Percentiles rank a stretch among this genome's conserved stretches.
phyloP scores from a whole-genome alignment of 2,888 invertebrate species.

The Agriopis leucophaearia region DNA sequence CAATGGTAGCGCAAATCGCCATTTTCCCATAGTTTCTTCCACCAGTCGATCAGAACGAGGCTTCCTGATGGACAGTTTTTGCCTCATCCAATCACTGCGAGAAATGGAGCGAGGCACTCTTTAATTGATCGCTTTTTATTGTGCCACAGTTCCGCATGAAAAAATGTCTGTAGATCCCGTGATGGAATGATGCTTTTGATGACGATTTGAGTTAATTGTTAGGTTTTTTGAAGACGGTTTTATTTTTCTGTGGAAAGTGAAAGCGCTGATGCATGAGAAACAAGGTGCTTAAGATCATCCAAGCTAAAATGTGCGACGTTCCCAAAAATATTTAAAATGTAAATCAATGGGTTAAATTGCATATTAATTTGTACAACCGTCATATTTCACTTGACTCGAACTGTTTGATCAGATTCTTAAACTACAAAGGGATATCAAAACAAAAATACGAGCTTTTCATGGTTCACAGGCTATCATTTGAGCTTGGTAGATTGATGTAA shows the following conservation, averaged over 20 bases:
- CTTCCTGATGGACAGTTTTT: constrained; percentile 72
- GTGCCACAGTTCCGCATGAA: constrained; percentile 61
- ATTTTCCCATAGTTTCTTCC: constrained; percentile 61
- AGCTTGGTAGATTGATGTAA: too few species aligned
- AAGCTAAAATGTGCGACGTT: too few species aligned
- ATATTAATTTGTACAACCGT: too few species aligned
- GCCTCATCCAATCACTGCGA: constrained; percentile 63
- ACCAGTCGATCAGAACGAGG: constrained; percentile 63
- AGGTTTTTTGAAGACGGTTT: neutral
- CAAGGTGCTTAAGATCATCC: too few species aligned
- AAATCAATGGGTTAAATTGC: too few species aligned
- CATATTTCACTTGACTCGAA: too few species aligned
- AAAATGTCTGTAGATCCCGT: constrained; percentile 41
- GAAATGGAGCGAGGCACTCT: constrained; percentile 73
- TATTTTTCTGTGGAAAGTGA: neutral
- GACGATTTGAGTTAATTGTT: neutral
- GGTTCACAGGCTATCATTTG: too few species aligned
- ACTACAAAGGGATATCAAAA: too few species aligned
- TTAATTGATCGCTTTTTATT: constrained; percentile 70
- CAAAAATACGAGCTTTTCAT: too few species aligned
- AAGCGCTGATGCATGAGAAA: too few species aligned
- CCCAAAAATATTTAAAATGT: too few species aligned
- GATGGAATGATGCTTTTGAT: constrained; percentile 38
- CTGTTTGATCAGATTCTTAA: too few species aligned
- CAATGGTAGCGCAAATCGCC: constrained; percentile 30